Percentiles rank a stretch among this genome's conserved stretches.
Evolutionary conservation across 2,797 vertebrate species (phyloP).

Genomic region (Erethizon dorsatum): DNA sequence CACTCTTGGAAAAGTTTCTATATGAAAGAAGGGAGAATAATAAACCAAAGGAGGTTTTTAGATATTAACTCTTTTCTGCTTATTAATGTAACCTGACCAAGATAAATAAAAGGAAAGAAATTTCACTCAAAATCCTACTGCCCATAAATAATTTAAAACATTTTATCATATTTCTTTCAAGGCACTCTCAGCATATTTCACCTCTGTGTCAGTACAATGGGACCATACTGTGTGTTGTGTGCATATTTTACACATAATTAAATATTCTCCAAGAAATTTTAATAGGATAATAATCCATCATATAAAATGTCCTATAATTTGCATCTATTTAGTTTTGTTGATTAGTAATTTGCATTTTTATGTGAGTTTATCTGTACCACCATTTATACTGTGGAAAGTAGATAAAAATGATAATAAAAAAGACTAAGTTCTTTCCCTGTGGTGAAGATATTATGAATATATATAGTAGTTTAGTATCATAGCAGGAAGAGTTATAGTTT

Average conservation of each 20-base stretch:
- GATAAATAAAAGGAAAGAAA: not conserved
- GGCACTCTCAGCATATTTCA: not conserved
- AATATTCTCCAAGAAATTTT: conserved; percentile 8
- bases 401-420: not conserved
- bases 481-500: not conserved
- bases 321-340: not conserved
- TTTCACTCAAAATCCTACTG: not conserved
- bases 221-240: not conserved
- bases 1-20: not conserved
- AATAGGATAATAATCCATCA: not conserved
- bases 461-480: not conserved
- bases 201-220: not conserved
- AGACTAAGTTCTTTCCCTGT: not conserved
- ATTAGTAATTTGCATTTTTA: conserved; percentile 13
- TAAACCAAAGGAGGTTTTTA: not conserved
- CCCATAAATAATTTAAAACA: not conserved
- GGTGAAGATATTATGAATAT: not conserved
- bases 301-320: not conserved
- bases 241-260: not conserved
- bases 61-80: not conserved
- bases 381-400: not conserved
- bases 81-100: not conserved
- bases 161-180: not conserved
- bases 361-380: not conserved
- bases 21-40: not conserved